A percentile compares a stretch with the other conserved stretches of the same genome.
Evolutionary conservation across 2,797 vertebrate genomes (phyloP).

Genomic region (Hydrocynus forskahlii): DNA sequence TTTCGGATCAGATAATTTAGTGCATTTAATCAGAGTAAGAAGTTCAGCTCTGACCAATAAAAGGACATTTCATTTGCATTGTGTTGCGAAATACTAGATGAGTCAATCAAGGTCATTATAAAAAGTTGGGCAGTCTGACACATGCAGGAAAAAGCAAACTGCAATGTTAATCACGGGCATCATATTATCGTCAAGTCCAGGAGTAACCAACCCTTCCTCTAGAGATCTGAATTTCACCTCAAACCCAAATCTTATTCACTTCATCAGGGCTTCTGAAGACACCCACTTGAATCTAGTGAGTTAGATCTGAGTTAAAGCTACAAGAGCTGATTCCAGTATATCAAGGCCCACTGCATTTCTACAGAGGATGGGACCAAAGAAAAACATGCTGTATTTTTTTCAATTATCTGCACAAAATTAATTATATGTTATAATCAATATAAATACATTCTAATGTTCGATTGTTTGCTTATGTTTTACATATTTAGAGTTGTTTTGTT

Average conservation of each 20-base stretch:
- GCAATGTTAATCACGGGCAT: neutral
- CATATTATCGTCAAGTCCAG: neutral
- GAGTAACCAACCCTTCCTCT: no score
- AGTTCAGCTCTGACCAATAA: neutral
- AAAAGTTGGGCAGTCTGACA: no score
- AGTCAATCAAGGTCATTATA: neutral
- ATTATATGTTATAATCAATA: no score
- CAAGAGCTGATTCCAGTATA: neutral
- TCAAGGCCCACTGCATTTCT: no score
- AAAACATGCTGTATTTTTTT: no score
- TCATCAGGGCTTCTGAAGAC: neutral
- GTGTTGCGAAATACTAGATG: neutral
- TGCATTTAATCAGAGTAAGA: constrained; percentile 2
- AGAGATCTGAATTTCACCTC: neutral
- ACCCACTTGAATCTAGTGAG: neutral
- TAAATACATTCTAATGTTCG: no score
- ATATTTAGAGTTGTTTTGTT: no score
- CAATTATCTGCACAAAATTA: no score
- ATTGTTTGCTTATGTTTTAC: no score
- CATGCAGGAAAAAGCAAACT: neutral
- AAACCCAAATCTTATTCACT: neutral
- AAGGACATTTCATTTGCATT: neutral
- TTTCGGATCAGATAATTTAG: neutral
- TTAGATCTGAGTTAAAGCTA: neutral
- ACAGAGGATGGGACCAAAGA: no score